A percentile compares a stretch with the other conserved stretches of the same genome.
phyloP scores from a whole-genome alignment of 2,113 vertebrate species.

The Potamarius usumacintae region DNA sequence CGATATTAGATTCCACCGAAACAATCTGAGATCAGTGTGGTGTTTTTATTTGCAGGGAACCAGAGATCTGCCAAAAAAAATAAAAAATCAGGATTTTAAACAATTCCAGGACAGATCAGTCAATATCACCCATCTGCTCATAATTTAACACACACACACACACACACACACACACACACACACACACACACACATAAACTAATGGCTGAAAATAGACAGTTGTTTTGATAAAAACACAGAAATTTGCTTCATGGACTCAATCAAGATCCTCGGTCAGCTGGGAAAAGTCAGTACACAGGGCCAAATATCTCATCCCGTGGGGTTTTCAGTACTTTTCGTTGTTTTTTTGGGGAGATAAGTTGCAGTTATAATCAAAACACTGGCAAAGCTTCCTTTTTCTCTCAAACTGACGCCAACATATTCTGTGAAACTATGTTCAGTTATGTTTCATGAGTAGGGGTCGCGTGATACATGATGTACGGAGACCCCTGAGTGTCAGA shows the following conservation, averaged over 20 bases:
- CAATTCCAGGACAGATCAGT: conserved; percentile 23
- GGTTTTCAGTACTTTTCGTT: neutral
- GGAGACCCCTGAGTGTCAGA: too few species aligned
- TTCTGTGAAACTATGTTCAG: neutral
- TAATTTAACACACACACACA: neutral
- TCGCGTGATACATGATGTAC: neutral
- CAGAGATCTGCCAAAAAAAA: conserved; percentile 21
- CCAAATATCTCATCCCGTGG: neutral
- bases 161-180: neutral
- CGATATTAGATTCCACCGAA: neutral
- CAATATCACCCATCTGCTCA: conserved; percentile 22
- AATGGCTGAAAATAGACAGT: neutral
- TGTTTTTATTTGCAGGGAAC: neutral
- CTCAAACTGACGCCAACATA: neutral
- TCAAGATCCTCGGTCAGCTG: neutral
- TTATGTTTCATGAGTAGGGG: neutral
- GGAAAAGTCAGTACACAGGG: neutral
- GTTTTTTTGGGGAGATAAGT: too few species aligned
- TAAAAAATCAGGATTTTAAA: conserved; percentile 25
- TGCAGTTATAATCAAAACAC: neutral
- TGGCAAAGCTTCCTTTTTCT: neutral
- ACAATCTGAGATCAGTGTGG: neutral
- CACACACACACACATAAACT: neutral
- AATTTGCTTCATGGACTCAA: neutral
- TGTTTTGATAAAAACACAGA: neutral